Percentiles rank a stretch among this genome's conserved stretches.
Conservation (phyloP, 1,140 invertebrate species). For the Drosophila baimaii region DNA sequence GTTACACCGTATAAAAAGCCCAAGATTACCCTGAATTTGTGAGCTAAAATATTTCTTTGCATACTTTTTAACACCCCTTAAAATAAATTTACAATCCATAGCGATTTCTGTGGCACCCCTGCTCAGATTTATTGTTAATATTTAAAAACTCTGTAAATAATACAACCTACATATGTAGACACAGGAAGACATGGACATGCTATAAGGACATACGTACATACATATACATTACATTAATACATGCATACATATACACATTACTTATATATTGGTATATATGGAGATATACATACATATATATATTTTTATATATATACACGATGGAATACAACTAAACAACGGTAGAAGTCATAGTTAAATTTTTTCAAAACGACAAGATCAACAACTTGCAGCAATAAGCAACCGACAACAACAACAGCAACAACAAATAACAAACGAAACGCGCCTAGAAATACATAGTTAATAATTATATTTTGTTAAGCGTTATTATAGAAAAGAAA, state of each 20-base stretch:
- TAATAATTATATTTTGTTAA: constrained; percentile 82
- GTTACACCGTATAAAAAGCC: background rate
- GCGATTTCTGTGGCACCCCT: background rate
- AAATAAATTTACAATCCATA: background rate
- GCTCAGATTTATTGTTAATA: constrained; percentile 61
- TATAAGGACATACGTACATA: constrained; percentile 41
- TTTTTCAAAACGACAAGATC: constrained; percentile 61
- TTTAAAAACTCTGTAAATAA: constrained; percentile 67
- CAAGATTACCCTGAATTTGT: background rate
- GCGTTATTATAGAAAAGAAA: constrained; percentile 74
- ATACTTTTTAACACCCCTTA: background rate
- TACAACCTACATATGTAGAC: constrained; percentile 36
- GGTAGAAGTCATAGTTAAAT: constrained; percentile 74
- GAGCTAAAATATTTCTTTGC: background rate
- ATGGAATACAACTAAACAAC: constrained; percentile 61
- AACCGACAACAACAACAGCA: constrained; percentile 40
- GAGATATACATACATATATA: constrained; percentile 60
- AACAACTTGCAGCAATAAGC: constrained; percentile 64
- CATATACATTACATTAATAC: constrained; percentile 35
- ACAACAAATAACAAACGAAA: constrained; percentile 58
- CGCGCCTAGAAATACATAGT: constrained; percentile 65
- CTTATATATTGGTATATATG: constrained; percentile 36
- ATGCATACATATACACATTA: constrained; percentile 43
- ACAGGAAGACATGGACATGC: constrained; percentile 25
- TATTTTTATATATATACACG: constrained; percentile 78